These are phyloP conservation scores for Polylopha cassiicola DNA, from an alignment of 2,888 invertebrate genomes.

Conservation along the genomic window DNA sequence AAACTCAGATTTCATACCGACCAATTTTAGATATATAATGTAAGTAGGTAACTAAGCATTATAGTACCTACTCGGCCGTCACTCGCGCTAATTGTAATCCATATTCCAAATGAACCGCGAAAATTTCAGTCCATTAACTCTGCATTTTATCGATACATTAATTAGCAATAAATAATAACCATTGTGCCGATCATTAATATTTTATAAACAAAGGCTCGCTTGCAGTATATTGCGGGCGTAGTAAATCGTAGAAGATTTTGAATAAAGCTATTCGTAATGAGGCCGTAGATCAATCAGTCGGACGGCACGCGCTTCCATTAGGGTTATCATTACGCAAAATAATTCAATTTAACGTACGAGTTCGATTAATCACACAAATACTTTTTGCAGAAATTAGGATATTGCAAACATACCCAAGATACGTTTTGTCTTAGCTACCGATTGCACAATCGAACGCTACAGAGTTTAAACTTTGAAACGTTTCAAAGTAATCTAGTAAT, in stretches of 20 bases:
- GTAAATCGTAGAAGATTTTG: constrained; percentile 3
- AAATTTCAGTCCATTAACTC: too few relatives aligned
- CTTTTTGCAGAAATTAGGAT: constrained; percentile 14
- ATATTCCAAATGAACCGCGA: too few relatives aligned
- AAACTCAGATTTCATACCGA: too few relatives aligned
- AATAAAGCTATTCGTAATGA: constrained; percentile 40
- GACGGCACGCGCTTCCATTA: constrained; percentile 48
- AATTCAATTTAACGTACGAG: constrained; percentile 8
- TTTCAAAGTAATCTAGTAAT: too few relatives aligned
- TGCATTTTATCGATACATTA: constrained; percentile 12
- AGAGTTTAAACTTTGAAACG: too few relatives aligned
- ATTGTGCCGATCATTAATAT: constrained; percentile 4
- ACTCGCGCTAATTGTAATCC: too few relatives aligned
- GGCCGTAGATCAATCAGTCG: constrained; percentile 47
- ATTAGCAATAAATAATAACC: constrained; percentile 11
- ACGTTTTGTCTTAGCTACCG: constrained; percentile 10
- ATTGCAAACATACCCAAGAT: constrained; percentile 5
- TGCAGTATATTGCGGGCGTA: constrained; percentile 3
- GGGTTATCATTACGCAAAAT: constrained; percentile 25
- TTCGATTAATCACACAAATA: constrained; percentile 6
- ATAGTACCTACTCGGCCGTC: too few relatives aligned
- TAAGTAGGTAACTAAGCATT: too few relatives aligned
- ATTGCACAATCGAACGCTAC: too few relatives aligned
- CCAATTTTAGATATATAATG: too few relatives aligned
- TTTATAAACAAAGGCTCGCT: constrained; percentile 12